phyloP scores from a whole-genome alignment of 1,140 invertebrate species.

The Lasioglossum albipes region DNA sequence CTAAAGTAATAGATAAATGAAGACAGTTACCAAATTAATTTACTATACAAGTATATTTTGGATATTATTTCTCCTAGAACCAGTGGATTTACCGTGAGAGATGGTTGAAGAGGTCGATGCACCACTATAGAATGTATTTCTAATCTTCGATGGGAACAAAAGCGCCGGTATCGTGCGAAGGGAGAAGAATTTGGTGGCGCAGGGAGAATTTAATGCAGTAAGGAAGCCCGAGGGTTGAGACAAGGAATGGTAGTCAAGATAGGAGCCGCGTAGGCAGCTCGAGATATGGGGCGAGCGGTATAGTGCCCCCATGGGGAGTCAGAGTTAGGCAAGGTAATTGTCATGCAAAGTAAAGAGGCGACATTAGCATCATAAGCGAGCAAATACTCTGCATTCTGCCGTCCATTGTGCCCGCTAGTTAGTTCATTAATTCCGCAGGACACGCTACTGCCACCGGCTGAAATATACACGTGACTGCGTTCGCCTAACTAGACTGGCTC shows the following conservation, averaged over 20 bases:
- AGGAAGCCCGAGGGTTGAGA: conserved; percentile 10
- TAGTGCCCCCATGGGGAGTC: conserved; percentile 44
- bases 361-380: conserved; percentile 76
- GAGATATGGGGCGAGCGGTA: conserved; percentile 50
- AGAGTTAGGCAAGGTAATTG: conserved; percentile 68
- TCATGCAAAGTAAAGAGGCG: conserved; percentile 76
- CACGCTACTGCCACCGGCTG: conserved; percentile 44
- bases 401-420: conserved; percentile 72
- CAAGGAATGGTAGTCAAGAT: conserved; percentile 23
- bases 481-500: not conserved
- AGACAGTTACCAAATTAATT: too few relatives aligned
- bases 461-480: conserved; percentile 32
- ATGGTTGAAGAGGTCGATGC: too few relatives aligned
- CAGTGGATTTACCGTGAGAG: too few relatives aligned
- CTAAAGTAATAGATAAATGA: too few relatives aligned
- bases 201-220: conserved; percentile 10
- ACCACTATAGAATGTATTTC: not conserved
- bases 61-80: too few relatives aligned
- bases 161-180: not conserved
- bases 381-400: conserved; percentile 70
- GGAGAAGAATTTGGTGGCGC: not conserved
- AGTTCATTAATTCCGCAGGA: conserved; percentile 75
- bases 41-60: too few relatives aligned
- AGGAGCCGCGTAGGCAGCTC: conserved; percentile 34
- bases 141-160: not conserved